Percentiles rank a stretch among this genome's conserved stretches.
phyloP scores from a whole-genome alignment of 2,113 vertebrate species.

The Macrotus californicus region DNA sequence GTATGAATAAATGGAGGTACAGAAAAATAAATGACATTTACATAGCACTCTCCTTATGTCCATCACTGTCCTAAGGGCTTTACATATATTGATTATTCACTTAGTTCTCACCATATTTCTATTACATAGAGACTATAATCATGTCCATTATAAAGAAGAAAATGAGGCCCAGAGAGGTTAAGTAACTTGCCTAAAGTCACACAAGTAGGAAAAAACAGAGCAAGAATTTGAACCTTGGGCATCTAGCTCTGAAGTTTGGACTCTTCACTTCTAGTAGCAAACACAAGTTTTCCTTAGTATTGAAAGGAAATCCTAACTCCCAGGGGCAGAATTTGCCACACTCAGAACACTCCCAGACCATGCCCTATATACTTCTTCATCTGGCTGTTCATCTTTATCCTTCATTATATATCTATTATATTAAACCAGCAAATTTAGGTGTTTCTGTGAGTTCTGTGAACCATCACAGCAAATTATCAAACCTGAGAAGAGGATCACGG shows the following conservation, averaged over 20 bases:
- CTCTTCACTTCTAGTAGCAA: neutral
- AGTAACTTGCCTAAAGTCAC: neutral
- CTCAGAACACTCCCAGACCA: neutral
- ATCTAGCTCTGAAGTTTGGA: neutral
- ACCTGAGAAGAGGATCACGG: neutral
- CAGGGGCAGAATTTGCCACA: neutral
- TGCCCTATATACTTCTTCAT: neutral
- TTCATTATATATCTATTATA: neutral
- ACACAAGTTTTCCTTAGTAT: neutral
- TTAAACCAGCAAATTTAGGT: neutral
- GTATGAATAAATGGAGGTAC: neutral
- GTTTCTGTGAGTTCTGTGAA: neutral
- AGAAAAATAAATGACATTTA: neutral
- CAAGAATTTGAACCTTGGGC: neutral
- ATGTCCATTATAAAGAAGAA: neutral
- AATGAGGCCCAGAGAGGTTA: neutral
- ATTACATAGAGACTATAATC: neutral
- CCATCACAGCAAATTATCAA: neutral
- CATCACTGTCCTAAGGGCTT: neutral
- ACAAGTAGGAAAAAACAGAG: neutral
- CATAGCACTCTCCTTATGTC: neutral
- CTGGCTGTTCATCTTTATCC: neutral
- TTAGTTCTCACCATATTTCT: neutral
- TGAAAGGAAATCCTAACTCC: neutral
- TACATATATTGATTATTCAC: neutral